A percentile compares a stretch with the other conserved stretches of the same genome.
These are phyloP conservation scores for Xestia rhomboidea DNA, from an alignment of 2,888 invertebrate genomes.

Conservation along the genomic window DNA sequence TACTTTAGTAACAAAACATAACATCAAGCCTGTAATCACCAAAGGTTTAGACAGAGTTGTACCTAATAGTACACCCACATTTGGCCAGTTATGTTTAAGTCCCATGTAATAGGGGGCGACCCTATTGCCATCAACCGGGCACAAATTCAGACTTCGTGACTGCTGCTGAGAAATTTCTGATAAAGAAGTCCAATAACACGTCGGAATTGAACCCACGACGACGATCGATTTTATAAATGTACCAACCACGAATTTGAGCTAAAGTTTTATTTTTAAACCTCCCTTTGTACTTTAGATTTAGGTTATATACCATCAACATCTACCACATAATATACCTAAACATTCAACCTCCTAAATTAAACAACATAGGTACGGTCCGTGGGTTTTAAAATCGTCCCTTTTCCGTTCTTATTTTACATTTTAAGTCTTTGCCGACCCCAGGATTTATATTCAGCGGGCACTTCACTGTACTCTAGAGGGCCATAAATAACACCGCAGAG, in stretches of 20 bases:
- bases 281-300: not conserved
- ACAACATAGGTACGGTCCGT: slow-evolving; percentile 50
- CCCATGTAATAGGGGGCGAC: no score
- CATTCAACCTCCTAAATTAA: slow-evolving; percentile 50
- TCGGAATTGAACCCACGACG: no score
- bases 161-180: no score
- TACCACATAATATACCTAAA: slow-evolving; percentile 6
- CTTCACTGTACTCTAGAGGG: slow-evolving; percentile 89
- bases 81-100: no score
- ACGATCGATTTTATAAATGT: no score
- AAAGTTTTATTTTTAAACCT: not conserved
- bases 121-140: no score
- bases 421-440: slow-evolving; percentile 84
- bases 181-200: no score
- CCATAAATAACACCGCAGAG: slow-evolving; percentile 88
- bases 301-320: not conserved
- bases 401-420: slow-evolving; percentile 84
- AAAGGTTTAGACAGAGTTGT: no score
- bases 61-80: no score
- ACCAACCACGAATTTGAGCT: not conserved
- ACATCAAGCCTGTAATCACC: no score
- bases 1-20: not conserved
- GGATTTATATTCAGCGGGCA: slow-evolving; percentile 89
- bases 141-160: no score
- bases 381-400: slow-evolving; percentile 70